A percentile compares a stretch with the other conserved stretches of the same genome.
Conservation (phyloP, 2,113 vertebrate species). For the Tor tambroides region DNA sequence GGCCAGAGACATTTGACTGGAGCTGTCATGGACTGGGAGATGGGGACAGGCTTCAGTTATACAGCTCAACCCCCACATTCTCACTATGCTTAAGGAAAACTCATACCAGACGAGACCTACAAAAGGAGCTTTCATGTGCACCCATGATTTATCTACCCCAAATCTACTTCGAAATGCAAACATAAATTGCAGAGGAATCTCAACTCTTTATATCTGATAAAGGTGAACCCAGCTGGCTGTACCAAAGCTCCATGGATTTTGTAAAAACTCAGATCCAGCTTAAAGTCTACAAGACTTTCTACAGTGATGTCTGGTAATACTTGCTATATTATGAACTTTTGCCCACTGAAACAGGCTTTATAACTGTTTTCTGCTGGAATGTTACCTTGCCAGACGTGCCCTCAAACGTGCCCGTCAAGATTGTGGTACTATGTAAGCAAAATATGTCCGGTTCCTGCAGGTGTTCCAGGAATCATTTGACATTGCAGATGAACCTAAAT, state of each 20-base stretch:
- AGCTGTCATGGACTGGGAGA: constrained; percentile 36
- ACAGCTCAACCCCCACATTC: constrained; percentile 22
- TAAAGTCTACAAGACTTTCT: background rate
- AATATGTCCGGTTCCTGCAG: background rate
- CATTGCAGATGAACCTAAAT: background rate
- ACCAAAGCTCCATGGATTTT: constrained; percentile 12
- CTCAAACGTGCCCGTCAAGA: constrained; percentile 3
- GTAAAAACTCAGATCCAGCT: background rate
- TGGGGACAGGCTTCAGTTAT: constrained; percentile 32
- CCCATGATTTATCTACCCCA: background rate
- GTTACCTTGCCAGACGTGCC: constrained; percentile 18
- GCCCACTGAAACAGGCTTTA: background rate
- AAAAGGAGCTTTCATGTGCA: background rate
- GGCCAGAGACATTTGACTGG: constrained; percentile 48
- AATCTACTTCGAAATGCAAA: constrained; percentile 12
- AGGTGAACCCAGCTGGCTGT: background rate
- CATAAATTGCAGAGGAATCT: background rate
- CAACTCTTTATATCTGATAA: background rate
- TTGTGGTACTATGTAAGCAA: background rate
- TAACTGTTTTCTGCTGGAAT: constrained; percentile 22
- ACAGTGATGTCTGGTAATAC: background rate
- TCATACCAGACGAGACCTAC: background rate
- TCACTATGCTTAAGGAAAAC: constrained; percentile 11
- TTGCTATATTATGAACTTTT: background rate
- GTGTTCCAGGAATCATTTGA: background rate